Evolutionary conservation across 2,797 vertebrate species (phyloP).

Genomic region (Morus bassanus): DNA sequence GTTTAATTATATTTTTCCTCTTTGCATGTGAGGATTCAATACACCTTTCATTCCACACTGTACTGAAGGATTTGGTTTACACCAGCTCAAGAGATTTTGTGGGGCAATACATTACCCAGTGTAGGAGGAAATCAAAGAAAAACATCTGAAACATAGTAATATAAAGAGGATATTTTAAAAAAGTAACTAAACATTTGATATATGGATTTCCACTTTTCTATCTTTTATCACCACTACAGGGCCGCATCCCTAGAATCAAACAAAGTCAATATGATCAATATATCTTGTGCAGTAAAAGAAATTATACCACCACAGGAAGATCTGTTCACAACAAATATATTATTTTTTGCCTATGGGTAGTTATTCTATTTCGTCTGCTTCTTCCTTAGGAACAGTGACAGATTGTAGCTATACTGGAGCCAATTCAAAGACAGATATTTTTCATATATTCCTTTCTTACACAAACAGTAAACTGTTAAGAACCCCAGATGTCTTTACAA

Average conservation of each 20-base stretch:
- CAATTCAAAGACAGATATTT: not conserved
- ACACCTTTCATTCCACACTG: slow-evolving; percentile 9
- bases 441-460: not conserved
- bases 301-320: not conserved
- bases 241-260: not conserved
- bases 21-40: not conserved
- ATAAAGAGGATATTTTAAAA: slow-evolving; percentile 9
- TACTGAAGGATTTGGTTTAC: not conserved
- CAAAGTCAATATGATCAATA: not conserved
- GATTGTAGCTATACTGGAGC: not conserved
- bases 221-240: slow-evolving; percentile 21
- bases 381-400: not conserved
- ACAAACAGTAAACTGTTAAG: not conserved
- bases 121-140: slow-evolving; percentile 3
- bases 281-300: not conserved
- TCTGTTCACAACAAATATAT: not conserved
- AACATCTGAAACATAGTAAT: not conserved
- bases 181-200: slow-evolving; percentile 11
- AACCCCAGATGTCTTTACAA: not conserved
- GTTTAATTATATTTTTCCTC: slow-evolving; percentile 59
- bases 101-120: not conserved
- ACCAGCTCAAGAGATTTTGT: not conserved
- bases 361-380: not conserved
- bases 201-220: not conserved
- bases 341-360: not conserved